Percentiles rank a stretch among this genome's conserved stretches.
Conservation (phyloP, 2,888 invertebrate genomes). For the Pristionchus japonicus region DNA sequence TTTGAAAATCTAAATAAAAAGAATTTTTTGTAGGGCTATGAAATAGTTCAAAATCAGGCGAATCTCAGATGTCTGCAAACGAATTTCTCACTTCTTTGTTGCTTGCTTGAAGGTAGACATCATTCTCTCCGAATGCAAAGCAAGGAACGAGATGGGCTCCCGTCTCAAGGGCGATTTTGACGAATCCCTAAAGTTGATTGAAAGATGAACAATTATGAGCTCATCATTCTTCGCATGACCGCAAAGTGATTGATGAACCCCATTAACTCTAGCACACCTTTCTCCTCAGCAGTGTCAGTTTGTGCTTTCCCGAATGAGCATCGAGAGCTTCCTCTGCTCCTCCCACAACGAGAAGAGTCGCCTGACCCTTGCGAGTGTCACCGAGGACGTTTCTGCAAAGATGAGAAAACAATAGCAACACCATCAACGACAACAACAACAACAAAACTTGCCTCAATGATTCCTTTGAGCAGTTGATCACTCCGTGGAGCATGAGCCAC, state of each 20-base stretch:
- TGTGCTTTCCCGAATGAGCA: constrained; percentile 64
- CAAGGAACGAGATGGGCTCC: constrained; percentile 76
- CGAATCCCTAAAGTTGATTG: constrained; percentile 64
- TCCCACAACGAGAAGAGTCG: constrained; percentile 63
- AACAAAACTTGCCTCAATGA: background rate
- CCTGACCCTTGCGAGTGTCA: constrained; percentile 53
- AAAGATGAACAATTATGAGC: no score
- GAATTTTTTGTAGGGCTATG: no score
- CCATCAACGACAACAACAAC: no score
- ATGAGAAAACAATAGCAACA: no score
- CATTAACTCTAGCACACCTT: constrained; percentile 45
- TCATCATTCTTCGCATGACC: no score
- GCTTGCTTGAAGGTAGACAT: constrained; percentile 70
- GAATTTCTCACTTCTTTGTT: constrained; percentile 26
- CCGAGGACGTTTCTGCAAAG: constrained; percentile 50
- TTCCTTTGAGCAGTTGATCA: constrained; percentile 32
- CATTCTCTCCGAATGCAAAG: constrained; percentile 77
- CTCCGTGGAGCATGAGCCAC: constrained; percentile 38
- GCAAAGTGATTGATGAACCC: no score
- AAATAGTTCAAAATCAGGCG: no score
- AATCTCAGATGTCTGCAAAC: no score
- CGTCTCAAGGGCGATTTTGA: constrained; percentile 61
- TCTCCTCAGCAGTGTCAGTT: constrained; percentile 59
- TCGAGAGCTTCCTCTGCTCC: constrained; percentile 68
- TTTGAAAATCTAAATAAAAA: no score